These are phyloP conservation scores for Nothoprocta perdicaria DNA, from an alignment of 2,113 vertebrate genomes.

Conservation along the genomic window DNA sequence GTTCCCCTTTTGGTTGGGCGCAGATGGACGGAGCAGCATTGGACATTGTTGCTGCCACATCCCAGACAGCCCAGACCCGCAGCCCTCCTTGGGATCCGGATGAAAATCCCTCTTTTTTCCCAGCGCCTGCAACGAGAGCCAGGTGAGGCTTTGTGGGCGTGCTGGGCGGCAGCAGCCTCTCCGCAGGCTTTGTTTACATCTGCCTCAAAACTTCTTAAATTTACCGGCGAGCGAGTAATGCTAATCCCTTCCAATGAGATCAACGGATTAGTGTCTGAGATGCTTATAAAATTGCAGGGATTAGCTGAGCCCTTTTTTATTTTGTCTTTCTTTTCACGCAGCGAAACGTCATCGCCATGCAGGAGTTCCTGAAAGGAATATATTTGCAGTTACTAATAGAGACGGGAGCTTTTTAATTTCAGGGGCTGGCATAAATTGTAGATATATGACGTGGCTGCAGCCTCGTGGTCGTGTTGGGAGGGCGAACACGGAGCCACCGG, in stretches of 20 bases:
- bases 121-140: background rate
- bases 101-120: background rate
- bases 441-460: background rate
- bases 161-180: background rate
- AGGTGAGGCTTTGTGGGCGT: background rate
- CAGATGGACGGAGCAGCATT: no score
- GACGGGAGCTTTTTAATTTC: background rate
- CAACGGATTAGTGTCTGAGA: conserved; percentile 61
- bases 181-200: conserved; percentile 19
- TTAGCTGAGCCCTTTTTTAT: background rate
- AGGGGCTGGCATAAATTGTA: background rate
- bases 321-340: background rate
- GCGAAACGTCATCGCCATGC: rapidly evolving
- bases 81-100: background rate
- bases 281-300: conserved; percentile 67
- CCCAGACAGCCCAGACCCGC: background rate
- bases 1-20: no score
- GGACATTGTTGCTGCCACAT: no score
- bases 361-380: background rate
- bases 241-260: conserved; percentile 72
- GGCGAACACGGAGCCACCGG: rapidly evolving
- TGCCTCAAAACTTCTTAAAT: conserved; percentile 43
- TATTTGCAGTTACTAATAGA: background rate
- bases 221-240: conserved; percentile 41
- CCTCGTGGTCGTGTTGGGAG: rapidly evolving